Evolutionary conservation across 2,113 vertebrate species (phyloP).

Genomic region (Cacatua alba): DNA sequence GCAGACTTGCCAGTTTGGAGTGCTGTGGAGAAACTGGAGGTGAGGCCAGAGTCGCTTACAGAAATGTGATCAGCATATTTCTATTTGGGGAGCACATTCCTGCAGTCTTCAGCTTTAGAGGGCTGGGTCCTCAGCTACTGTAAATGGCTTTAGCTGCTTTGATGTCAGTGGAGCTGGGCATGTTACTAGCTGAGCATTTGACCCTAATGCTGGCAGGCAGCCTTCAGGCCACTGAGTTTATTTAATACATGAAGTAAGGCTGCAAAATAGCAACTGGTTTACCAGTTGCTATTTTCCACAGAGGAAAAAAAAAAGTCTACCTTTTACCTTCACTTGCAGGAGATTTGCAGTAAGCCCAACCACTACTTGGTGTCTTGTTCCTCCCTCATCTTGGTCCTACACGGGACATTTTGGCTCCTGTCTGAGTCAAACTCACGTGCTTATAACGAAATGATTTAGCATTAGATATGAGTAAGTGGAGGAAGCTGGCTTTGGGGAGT

Average conservation of each 20-base stretch:
- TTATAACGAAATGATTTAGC: not conserved
- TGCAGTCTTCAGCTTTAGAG: not conserved
- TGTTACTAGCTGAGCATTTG: not conserved
- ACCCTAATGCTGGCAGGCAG: not conserved
- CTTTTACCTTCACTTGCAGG: not conserved
- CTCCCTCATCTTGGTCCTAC: not conserved
- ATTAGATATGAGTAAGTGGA: not conserved
- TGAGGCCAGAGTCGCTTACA: not conserved
- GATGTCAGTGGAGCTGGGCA: not conserved
- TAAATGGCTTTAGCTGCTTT: not conserved
- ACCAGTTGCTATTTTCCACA: not conserved
- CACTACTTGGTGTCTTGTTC: rapidly evolving
- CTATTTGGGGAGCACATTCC: not conserved
- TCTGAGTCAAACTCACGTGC: not conserved
- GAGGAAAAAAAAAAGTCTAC: not conserved
- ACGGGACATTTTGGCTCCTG: rapidly evolving
- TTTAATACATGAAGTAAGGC: not conserved
- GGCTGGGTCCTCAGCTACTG: not conserved
- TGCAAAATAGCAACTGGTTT: not conserved
- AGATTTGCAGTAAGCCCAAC: not conserved
- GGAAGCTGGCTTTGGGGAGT: not conserved
- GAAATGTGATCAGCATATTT: not conserved
- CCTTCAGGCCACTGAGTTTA: not conserved
- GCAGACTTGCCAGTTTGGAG: not conserved
- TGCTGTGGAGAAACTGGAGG: not conserved